These are phyloP conservation scores for Epistrophe eligans DNA, from an alignment of 2,888 invertebrate genomes.

Conservation along the genomic window DNA sequence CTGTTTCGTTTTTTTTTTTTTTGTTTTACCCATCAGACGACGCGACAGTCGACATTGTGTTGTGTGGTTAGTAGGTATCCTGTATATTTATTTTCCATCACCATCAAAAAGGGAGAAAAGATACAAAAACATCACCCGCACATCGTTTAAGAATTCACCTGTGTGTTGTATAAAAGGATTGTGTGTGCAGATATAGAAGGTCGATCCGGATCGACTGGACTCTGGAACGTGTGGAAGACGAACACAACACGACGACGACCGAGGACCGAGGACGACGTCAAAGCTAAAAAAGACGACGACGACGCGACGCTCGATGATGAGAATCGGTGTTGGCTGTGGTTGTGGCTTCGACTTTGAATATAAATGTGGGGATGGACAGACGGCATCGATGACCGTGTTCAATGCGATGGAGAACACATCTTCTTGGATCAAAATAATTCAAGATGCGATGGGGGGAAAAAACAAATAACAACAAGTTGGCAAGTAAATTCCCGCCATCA, in stretches of 20 bases:
- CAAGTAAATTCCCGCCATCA: conserved; percentile 49
- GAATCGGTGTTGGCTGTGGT: conserved; percentile 40
- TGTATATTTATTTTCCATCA: not conserved
- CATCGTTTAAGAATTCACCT: conserved; percentile 74
- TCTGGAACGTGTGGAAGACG: not conserved
- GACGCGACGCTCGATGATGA: conserved; percentile 31
- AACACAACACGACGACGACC: not conserved
- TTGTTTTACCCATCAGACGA: conserved; percentile 1
- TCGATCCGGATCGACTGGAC: conserved; percentile 20
- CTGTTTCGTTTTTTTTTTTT: conserved; percentile 49
- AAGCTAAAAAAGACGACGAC: not conserved
- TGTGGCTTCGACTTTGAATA: conserved; percentile 7
- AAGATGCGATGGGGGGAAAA: conserved; percentile 19
- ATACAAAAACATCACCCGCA: conserved; percentile 71
- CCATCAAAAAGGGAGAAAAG: conserved; percentile 9
- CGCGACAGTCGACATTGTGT: not conserved
- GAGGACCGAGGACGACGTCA: not conserved
- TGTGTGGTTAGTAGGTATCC: conserved; percentile 21
- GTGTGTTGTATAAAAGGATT: conserved; percentile 59
- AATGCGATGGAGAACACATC: conserved; percentile 67
- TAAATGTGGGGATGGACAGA: not conserved
- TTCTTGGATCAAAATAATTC: conserved; percentile 56
- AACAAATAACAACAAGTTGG: conserved; percentile 73
- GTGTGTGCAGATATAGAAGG: conserved; percentile 72
- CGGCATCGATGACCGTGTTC: conserved; percentile 73